Evolutionary conservation across 1,140 invertebrate species (phyloP).

Genomic region (Ostrea denselamellosa): DNA sequence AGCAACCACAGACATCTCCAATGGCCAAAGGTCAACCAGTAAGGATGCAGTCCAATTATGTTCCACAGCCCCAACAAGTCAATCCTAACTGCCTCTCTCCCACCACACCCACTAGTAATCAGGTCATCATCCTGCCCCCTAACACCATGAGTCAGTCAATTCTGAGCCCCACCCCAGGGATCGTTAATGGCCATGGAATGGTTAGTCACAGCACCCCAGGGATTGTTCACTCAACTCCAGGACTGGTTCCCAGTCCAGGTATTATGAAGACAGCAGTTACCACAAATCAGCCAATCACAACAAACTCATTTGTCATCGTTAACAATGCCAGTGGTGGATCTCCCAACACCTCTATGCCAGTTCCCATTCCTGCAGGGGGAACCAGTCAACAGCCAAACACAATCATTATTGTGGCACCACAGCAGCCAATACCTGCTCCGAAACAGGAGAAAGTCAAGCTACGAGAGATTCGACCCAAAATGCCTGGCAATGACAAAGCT

Average conservation of each 20-base stretch:
- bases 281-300: constrained; percentile 27
- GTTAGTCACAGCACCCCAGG: neutral
- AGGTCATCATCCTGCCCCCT: constrained; percentile 40
- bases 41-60: neutral
- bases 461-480: constrained; percentile 24
- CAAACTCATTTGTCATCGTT: constrained; percentile 38
- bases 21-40: constrained; percentile 2
- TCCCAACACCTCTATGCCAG: neutral
- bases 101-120: constrained; percentile 6
- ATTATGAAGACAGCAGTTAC: neutral
- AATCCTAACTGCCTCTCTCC: neutral
- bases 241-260: neutral
- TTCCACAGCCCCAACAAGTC: neutral
- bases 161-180: constrained; percentile 9
- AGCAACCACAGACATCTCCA: neutral
- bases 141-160: constrained; percentile 25
- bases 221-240: neutral
- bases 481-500: constrained; percentile 1
- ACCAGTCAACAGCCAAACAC: constrained; percentile 25
- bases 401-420: constrained; percentile 44
- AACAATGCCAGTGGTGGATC: neutral
- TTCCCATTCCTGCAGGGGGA: neutral
- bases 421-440: neutral
- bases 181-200: neutral
- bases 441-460: constrained; percentile 14